These are phyloP conservation scores for Paedocypris micromegethes DNA, from an alignment of 2,797 vertebrate genomes.

Conservation along the genomic window DNA sequence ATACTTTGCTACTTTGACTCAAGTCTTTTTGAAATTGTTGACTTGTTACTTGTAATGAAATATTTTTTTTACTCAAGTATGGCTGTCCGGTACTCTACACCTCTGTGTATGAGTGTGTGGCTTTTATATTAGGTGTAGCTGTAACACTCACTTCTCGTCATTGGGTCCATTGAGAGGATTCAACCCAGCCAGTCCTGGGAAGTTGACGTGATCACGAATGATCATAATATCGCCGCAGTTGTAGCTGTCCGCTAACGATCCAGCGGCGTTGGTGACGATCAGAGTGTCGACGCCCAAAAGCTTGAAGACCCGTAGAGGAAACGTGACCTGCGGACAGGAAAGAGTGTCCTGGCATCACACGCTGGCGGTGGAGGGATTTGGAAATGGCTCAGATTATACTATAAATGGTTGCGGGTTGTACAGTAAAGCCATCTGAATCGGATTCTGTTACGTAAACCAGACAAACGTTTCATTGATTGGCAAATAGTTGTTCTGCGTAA, in stretches of 20 bases:
- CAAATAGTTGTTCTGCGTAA: conserved; percentile 32
- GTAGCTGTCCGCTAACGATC: conserved; percentile 69
- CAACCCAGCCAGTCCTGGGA: conserved; percentile 71
- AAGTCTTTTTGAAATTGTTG: too few relatives aligned
- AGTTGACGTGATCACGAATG: conserved; percentile 78
- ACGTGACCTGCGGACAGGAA: conserved; percentile 65
- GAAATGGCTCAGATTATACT: neutral
- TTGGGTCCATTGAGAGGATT: conserved; percentile 75
- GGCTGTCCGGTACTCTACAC: too few relatives aligned
- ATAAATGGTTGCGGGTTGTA: conserved; percentile 8
- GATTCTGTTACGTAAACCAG: conserved; percentile 20
- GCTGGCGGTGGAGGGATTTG: too few relatives aligned
- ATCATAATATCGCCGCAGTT: conserved; percentile 77
- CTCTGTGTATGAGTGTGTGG: too few relatives aligned
- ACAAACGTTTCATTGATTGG: conserved; percentile 58
- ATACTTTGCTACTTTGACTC: too few relatives aligned
- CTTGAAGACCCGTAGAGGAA: conserved; percentile 76
- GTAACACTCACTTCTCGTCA: conserved; percentile 55
- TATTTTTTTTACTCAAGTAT: too few relatives aligned
- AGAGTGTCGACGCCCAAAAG: conserved; percentile 74
- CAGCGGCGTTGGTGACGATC: conserved; percentile 78
- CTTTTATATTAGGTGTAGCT: too few relatives aligned
- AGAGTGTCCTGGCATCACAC: too few relatives aligned
- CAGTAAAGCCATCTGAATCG: conserved; percentile 14
- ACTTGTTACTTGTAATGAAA: too few relatives aligned